Percentiles rank a stretch among this genome's conserved stretches.
Conservation (phyloP, 2,797 vertebrate species). For the Margarornis squamiger region DNA sequence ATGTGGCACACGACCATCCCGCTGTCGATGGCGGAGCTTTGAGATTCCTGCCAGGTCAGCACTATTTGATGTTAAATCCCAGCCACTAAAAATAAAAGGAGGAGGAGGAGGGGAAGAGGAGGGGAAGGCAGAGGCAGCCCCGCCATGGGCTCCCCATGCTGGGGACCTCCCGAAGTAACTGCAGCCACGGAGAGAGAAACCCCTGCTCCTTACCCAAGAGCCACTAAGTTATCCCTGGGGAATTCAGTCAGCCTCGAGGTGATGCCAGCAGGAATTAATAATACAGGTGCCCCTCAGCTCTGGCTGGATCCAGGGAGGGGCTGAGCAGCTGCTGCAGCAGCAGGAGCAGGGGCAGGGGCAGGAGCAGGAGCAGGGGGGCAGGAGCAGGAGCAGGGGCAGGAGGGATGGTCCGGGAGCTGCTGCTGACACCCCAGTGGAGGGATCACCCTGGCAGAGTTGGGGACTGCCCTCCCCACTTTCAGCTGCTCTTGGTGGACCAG, state of each 20-base stretch:
- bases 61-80: conserved; percentile 59
- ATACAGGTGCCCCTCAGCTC: not conserved
- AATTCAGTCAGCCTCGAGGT: not conserved
- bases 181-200: not conserved
- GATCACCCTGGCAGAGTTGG: not conserved
- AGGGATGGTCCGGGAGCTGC: not conserved
- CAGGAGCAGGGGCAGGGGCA: not conserved
- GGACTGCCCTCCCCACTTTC: not conserved
- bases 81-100: conserved; percentile 35
- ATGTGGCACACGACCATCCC: conserved; percentile 70
- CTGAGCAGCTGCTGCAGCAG: not conserved
- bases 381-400: not conserved
- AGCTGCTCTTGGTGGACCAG: not conserved
- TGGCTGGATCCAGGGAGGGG: not conserved
- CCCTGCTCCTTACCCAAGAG: not conserved
- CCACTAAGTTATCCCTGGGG: not conserved
- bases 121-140: not conserved
- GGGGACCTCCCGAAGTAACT: not conserved
- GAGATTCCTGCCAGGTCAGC: conserved; percentile 80
- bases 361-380: too few species aligned
- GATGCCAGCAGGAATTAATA: not conserved
- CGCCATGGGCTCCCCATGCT: not conserved
- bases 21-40: conserved; percentile 76
- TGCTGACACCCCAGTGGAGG: not conserved
- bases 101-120: not conserved